Evolutionary conservation across 2,888 invertebrate species (phyloP).

Genomic region (Chrysodeixis includens): DNA sequence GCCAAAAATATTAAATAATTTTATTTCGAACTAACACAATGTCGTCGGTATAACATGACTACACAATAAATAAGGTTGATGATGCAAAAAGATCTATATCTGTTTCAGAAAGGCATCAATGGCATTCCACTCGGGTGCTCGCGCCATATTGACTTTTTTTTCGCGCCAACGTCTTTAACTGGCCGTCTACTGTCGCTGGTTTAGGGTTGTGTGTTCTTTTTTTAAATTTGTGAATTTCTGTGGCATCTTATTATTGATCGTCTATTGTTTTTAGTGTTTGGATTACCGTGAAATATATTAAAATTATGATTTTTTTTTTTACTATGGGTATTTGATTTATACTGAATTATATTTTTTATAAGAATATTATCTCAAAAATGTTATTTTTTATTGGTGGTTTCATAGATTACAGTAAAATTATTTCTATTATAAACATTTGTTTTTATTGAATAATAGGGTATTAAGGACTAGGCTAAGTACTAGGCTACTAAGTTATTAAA

Average conservation of each 20-base stretch:
- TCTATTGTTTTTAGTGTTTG: not conserved
- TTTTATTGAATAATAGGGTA: too few relatives aligned
- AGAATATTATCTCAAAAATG: not conserved
- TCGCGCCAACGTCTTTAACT: conserved; percentile 71
- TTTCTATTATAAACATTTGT: too few relatives aligned
- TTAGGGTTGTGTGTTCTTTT: conserved; percentile 46
- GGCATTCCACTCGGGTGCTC: conserved; percentile 78
- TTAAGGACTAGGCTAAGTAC: too few relatives aligned
- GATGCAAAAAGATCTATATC: conserved; percentile 73
- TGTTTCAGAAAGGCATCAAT: conserved; percentile 76
- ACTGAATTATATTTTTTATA: not conserved
- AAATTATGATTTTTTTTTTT: not conserved
- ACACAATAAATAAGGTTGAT: conserved; percentile 62
- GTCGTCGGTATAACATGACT: conserved; percentile 54
- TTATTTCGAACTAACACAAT: conserved; percentile 32
- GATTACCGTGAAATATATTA: not conserved
- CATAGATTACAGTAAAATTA: too few relatives aligned
- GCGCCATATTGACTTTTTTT: conserved; percentile 75
- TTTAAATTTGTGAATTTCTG: conserved; percentile 1
- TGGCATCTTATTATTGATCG: not conserved
- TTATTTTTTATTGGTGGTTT: too few relatives aligned
- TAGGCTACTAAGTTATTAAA: too few relatives aligned
- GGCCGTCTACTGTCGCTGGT: conserved; percentile 58
- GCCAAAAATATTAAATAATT: conserved; percentile 24
- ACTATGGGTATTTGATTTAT: not conserved